A percentile compares a stretch with the other conserved stretches of the same genome.
Conservation (phyloP, 2,113 vertebrate species). For the Antennarius striatus region DNA sequence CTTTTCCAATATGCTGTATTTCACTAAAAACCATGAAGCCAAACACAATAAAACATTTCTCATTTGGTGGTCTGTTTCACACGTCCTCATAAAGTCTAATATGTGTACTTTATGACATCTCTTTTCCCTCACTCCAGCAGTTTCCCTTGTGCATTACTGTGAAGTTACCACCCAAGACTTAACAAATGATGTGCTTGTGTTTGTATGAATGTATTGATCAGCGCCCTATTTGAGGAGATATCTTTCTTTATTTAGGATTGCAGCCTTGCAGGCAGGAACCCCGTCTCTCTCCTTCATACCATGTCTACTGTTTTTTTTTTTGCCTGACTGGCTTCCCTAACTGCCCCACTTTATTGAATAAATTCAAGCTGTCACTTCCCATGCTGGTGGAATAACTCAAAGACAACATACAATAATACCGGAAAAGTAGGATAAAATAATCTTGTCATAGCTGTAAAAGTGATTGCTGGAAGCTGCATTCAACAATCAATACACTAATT, state of each 20-base stretch:
- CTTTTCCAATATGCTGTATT: too few relatives aligned
- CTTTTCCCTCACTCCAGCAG: constrained; percentile 37
- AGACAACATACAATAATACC: constrained; percentile 99
- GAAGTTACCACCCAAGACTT: constrained; percentile 63
- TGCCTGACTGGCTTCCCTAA: constrained; percentile 96
- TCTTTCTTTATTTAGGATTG: constrained; percentile 81
- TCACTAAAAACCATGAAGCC: background rate
- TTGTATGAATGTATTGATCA: constrained; percentile 95
- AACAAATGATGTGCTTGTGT: constrained; percentile 84
- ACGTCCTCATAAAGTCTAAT: constrained; percentile 57
- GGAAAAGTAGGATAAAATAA: constrained; percentile 99
- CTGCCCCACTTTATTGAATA: constrained; percentile 98
- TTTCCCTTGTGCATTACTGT: constrained; percentile 54
- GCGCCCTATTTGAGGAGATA: constrained; percentile 86
- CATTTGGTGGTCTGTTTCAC: constrained; percentile 3
- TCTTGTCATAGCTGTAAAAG: constrained; percentile 99
- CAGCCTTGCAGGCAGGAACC: constrained; percentile 76
- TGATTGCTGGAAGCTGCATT: constrained; percentile 96
- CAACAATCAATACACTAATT: constrained; percentile 99
- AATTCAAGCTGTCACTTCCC: constrained; percentile 99
- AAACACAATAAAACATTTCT: constrained; percentile 34
- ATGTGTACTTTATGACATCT: constrained; percentile 57
- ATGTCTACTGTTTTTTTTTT: constrained; percentile 80
- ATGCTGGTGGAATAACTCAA: constrained; percentile 98
- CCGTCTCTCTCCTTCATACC: constrained; percentile 80